A percentile compares a stretch with the other conserved stretches of the same genome.
These are phyloP conservation scores for Phoeniculus purpureus DNA, from an alignment of 2,797 vertebrate species.

Conservation along the genomic window DNA sequence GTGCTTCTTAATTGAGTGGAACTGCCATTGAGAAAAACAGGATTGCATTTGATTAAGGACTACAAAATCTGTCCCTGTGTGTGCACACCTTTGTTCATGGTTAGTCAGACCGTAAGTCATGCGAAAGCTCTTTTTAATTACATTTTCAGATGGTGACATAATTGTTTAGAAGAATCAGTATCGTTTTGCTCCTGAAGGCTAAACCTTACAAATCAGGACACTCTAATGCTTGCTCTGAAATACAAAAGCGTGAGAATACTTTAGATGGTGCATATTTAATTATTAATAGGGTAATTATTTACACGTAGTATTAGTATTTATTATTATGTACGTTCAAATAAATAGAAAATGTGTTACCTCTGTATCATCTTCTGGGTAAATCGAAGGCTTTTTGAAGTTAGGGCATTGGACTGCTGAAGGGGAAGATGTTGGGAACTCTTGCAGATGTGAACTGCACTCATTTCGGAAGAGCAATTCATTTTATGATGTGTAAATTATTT, in stretches of 20 bases:
- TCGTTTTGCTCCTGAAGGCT: constrained; percentile 34
- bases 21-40: constrained; percentile 51
- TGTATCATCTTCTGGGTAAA: background rate
- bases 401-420: background rate
- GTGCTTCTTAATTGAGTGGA: constrained; percentile 45
- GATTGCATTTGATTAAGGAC: constrained; percentile 52
- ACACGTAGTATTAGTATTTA: background rate
- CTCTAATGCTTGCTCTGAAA: background rate
- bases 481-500: constrained; percentile 49
- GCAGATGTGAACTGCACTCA: background rate
- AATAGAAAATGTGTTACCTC: background rate
- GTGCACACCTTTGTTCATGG: constrained; percentile 42
- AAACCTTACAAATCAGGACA: background rate
- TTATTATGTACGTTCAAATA: background rate
- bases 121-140: constrained; percentile 64
- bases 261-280: background rate
- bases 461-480: constrained; percentile 11
- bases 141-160: constrained; percentile 55
- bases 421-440: background rate
- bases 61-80: constrained; percentile 20
- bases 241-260: background rate
- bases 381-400: background rate
- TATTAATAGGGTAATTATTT: too few species aligned
- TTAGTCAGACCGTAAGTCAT: constrained; percentile 57
- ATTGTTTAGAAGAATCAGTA: constrained; percentile 44